Conservation (phyloP, 2,888 invertebrate species). For the Caenorhabditis japonica region DNA sequence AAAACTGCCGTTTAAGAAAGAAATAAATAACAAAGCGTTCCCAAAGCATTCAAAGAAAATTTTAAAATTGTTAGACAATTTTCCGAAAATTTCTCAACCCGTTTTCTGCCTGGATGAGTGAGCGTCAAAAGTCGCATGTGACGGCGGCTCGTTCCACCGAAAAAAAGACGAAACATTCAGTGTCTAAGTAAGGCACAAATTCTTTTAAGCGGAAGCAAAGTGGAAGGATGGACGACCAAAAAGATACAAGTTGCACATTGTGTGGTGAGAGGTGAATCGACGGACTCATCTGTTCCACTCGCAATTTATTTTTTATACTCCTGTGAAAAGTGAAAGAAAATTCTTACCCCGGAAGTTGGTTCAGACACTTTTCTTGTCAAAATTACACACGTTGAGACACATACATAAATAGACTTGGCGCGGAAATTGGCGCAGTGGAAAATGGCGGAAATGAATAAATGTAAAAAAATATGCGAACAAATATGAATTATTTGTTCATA, state of each 20-base stretch:
- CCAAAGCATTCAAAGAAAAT: too few species aligned
- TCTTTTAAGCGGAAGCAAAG: constrained; percentile 38
- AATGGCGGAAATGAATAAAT: too few species aligned
- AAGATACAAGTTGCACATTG: constrained; percentile 28
- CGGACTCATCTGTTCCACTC: constrained; percentile 40
- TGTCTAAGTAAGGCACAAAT: constrained; percentile 43
- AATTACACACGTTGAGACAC: too few species aligned
- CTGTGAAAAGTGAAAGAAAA: constrained; percentile 9
- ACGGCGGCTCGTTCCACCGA: too few species aligned
- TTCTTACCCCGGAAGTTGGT: constrained; percentile 7
- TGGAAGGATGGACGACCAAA: neutral
- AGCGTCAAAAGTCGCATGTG: constrained; percentile 42
- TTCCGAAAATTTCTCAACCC: neutral
- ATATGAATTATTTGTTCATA: too few species aligned
- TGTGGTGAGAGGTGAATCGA: constrained; percentile 11
- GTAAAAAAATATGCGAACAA: too few species aligned
- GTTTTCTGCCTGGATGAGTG: constrained; percentile 1
- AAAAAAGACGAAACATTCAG: constrained; percentile 22
- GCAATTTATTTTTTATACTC: constrained; percentile 48
- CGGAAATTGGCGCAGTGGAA: too few species aligned
- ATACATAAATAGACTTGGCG: too few species aligned
- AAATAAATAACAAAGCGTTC: too few species aligned
- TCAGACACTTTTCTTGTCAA: neutral
- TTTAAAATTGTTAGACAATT: constrained; percentile 13
- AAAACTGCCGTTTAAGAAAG: too few species aligned